These are phyloP conservation scores for Spilogale gracilis DNA, from an alignment of 2,113 vertebrate genomes.

Conservation along the genomic window DNA sequence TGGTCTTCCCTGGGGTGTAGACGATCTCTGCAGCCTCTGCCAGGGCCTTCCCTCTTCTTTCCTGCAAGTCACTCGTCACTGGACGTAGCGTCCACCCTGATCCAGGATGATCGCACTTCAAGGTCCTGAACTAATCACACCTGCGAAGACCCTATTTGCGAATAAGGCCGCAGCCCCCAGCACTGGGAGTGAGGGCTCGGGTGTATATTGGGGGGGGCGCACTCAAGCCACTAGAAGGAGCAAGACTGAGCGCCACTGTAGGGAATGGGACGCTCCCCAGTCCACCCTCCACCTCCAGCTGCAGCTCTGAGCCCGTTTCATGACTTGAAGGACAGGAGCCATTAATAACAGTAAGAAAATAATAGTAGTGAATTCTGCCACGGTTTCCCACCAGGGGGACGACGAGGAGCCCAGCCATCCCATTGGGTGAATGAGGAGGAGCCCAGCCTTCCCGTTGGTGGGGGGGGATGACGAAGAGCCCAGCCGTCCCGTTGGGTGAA, in stretches of 20 bases:
- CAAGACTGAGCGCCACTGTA: fast-evolving
- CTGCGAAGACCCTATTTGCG: background rate
- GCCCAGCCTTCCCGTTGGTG: no score
- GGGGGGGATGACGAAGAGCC: no score
- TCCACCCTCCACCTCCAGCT: background rate
- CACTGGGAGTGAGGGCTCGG: fast-evolving
- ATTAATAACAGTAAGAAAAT: background rate
- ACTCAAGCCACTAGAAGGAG: fast-evolving
- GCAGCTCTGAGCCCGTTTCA: fast-evolving
- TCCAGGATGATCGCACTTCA: fast-evolving
- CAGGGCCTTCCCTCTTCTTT: fast-evolving
- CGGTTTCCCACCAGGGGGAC: fast-evolving
- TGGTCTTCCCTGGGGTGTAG: background rate
- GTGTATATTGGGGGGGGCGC: fast-evolving
- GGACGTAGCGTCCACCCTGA: no score
- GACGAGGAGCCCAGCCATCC: no score
- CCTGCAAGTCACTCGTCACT: fast-evolving
- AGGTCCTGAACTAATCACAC: no score
- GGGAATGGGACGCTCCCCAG: fast-evolving
- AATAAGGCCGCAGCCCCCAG: fast-evolving
- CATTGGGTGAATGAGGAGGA: no score
- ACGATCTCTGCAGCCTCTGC: fast-evolving
- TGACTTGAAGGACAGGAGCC: no score
- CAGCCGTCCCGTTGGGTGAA: no score
- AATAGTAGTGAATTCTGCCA: fast-evolving